Percentiles rank a stretch among this genome's conserved stretches.
These are phyloP conservation scores for Tachypleus tridentatus DNA, from an alignment of 1,140 invertebrate species.

Conservation along the genomic window DNA sequence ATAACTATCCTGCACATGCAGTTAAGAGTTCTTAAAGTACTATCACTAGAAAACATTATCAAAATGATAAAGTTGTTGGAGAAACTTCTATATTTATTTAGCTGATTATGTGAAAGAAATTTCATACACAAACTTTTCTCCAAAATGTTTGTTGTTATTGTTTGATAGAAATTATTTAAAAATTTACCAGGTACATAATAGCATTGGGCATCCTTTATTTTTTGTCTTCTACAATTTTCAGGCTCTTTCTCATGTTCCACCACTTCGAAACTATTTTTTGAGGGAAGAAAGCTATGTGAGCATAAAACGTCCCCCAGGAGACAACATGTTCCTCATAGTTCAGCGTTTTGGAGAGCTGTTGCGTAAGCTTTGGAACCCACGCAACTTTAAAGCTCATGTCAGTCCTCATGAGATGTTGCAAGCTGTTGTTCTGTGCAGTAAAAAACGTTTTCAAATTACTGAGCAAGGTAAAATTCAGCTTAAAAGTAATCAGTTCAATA, in stretches of 20 bases:
- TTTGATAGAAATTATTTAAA: too few species aligned
- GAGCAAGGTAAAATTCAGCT: slow-evolving; percentile 60
- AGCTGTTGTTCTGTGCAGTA: slow-evolving; percentile 94
- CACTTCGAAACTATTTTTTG: slow-evolving; percentile 88
- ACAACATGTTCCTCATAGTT: slow-evolving; percentile 79
- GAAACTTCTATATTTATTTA: too few species aligned
- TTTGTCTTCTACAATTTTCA: slow-evolving; percentile 30
- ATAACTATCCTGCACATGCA: too few species aligned
- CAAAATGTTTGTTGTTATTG: too few species aligned
- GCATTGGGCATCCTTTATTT: too few species aligned
- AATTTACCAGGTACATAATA: too few species aligned
- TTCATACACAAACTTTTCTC: too few species aligned
- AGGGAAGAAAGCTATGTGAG: slow-evolving; percentile 81
- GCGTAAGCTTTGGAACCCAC: slow-evolving; percentile 96
- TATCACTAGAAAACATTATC: too few species aligned
- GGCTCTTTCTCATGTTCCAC: slow-evolving; percentile 87
- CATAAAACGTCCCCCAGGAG: slow-evolving; percentile 82
- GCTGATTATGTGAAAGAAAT: too few species aligned
- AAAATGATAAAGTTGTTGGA: too few species aligned
- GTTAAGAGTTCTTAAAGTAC: too few species aligned
- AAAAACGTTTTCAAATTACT: slow-evolving; percentile 97
- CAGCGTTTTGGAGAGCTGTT: slow-evolving; percentile 95
- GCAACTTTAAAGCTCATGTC: slow-evolving; percentile 98
- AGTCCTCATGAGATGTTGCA: slow-evolving; percentile 99
- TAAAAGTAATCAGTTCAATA: too few species aligned